A percentile compares a stretch with the other conserved stretches of the same genome.
These are phyloP conservation scores for Tetraodon nigroviridis DNA, from an alignment of 2,113 vertebrate species.

Conservation along the genomic window DNA sequence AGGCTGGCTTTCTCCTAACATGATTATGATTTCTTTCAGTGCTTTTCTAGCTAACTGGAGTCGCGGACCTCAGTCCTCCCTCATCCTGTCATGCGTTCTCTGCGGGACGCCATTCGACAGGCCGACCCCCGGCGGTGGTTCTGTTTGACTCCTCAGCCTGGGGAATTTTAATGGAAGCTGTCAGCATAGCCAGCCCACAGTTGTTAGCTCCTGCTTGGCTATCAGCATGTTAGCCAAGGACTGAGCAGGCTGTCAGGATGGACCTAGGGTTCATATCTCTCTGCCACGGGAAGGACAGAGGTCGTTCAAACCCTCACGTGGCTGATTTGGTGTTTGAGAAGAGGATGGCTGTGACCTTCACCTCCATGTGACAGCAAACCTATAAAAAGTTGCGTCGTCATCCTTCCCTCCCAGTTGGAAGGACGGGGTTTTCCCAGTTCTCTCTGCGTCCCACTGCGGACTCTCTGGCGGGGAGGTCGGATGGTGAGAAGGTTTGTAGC, in stretches of 20 bases:
- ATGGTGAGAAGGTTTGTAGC: slow-evolving; percentile 33
- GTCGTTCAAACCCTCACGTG: no score
- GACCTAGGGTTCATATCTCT: slow-evolving; percentile 1
- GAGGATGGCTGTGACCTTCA: not conserved
- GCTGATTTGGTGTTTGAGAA: no score
- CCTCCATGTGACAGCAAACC: not conserved
- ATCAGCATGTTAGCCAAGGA: slow-evolving; percentile 21
- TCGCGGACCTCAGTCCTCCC: slow-evolving; percentile 36
- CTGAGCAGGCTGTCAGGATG: not conserved
- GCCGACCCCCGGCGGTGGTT: slow-evolving; percentile 84
- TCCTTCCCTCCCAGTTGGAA: slow-evolving; percentile 24
- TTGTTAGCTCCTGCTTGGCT: slow-evolving; percentile 52
- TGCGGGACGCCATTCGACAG: slow-evolving; percentile 88
- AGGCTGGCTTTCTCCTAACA: not conserved
- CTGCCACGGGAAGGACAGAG: not conserved
- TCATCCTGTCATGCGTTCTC: slow-evolving; percentile 71
- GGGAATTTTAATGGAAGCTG: slow-evolving; percentile 80
- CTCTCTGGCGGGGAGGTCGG: slow-evolving; percentile 44
- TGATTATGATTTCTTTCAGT: slow-evolving; percentile 16
- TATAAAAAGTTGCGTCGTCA: slow-evolving; percentile 39
- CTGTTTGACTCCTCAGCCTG: slow-evolving; percentile 90
- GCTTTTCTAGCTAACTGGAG: slow-evolving; percentile 41
- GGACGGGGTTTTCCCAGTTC: slow-evolving; percentile 45
- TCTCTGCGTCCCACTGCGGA: slow-evolving; percentile 41
- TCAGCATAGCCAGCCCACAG: slow-evolving; percentile 63